Evolutionary conservation across 2,888 invertebrate genomes (phyloP).

Genomic region (Drosophila acutilabella): DNA sequence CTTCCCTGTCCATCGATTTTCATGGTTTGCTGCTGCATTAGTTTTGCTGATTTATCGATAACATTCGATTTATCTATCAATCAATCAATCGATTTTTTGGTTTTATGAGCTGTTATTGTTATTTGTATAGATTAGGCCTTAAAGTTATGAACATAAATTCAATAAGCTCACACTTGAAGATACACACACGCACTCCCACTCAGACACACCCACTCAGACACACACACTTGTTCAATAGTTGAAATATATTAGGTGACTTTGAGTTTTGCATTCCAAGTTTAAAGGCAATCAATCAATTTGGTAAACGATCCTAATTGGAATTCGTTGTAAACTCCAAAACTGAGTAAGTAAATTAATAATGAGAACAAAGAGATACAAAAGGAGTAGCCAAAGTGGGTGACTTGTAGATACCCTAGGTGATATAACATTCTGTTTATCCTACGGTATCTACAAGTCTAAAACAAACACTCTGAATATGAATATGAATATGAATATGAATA

Average conservation of each 20-base stretch:
- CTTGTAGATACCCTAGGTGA: neutral
- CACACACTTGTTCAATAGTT: neutral
- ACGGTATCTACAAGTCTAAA: too few relatives aligned
- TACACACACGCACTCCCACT: neutral
- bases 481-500: constrained; percentile 1
- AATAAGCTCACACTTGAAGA: neutral
- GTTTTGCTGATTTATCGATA: too few relatives aligned
- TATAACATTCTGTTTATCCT: neutral
- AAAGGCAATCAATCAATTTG: constrained; percentile 49
- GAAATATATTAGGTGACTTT: constrained; percentile 13
- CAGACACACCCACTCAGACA: neutral
- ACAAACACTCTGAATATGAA: neutral
- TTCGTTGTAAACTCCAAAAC: constrained; percentile 38
- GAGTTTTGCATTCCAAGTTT: constrained; percentile 25
- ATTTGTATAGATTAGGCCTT: too few relatives aligned
- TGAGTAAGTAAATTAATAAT: constrained; percentile 4
- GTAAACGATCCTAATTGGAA: constrained; percentile 43
- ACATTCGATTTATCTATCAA: too few relatives aligned
- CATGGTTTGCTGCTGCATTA: too few relatives aligned
- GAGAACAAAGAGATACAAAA: neutral
- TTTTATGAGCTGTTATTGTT: too few relatives aligned
- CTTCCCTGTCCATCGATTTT: too few relatives aligned
- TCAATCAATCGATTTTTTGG: too few relatives aligned
- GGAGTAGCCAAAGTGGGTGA: too few relatives aligned
- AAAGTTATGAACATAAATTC: constrained; percentile 3